Evolutionary conservation across 1,140 invertebrate genomes (phyloP).

Genomic region (Euwallacea fornicatus): DNA sequence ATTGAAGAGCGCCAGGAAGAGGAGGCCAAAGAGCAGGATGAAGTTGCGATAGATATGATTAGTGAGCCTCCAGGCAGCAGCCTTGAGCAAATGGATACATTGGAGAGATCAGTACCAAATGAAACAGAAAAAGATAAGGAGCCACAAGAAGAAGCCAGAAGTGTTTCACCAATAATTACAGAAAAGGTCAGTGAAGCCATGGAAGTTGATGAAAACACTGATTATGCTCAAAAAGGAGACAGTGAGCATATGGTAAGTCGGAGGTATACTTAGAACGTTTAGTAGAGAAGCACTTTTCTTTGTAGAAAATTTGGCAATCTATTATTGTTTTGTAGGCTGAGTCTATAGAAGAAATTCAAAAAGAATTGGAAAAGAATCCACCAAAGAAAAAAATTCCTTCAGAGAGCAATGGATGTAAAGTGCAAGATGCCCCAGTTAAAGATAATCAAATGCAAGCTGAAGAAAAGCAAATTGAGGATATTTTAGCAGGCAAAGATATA

Average conservation of each 20-base stretch:
- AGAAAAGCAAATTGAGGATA: slow-evolving; percentile 21
- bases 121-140: background rate
- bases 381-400: slow-evolving; percentile 19
- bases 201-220: slow-evolving; percentile 18
- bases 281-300: background rate
- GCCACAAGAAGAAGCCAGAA: background rate
- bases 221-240: background rate
- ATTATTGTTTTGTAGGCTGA: slow-evolving; percentile 7
- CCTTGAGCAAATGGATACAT: background rate
- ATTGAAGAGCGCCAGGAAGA: slow-evolving; percentile 30
- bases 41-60: too few species aligned
- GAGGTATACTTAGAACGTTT: background rate
- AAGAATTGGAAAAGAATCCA: slow-evolving; percentile 29
- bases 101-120: background rate
- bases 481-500: slow-evolving; percentile 11
- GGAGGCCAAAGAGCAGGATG: slow-evolving; percentile 23
- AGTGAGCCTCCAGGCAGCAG: background rate
- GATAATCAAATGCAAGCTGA: slow-evolving; percentile 14
- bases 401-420: background rate
- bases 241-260: background rate
- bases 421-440: background rate
- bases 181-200: slow-evolving; percentile 9
- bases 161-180: background rate
- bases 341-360: slow-evolving; percentile 33
- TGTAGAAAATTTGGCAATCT: background rate